Evolutionary conservation across 1,140 invertebrate genomes (phyloP).

Genomic region (Pygmarrhopalites habei): DNA sequence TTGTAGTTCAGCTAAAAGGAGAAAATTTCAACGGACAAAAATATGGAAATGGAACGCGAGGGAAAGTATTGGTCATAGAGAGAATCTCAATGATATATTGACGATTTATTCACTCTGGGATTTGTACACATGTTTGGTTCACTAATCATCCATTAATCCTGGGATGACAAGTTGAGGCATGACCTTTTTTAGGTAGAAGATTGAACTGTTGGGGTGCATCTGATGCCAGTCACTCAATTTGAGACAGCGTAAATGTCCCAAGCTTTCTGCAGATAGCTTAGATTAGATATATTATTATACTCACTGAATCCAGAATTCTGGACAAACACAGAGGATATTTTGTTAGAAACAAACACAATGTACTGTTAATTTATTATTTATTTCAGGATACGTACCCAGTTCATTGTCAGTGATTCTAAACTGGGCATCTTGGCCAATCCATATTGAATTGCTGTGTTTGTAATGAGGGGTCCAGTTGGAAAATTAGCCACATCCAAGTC

Average conservation of each 20-base stretch:
- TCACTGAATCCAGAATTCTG: no score
- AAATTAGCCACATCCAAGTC: conserved; percentile 2
- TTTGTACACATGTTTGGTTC: no score
- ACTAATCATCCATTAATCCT: background rate
- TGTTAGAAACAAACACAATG: no score
- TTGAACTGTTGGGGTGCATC: background rate
- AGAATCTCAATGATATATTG: no score
- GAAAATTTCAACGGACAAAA: no score
- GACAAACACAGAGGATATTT: no score
- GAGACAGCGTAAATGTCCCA: background rate
- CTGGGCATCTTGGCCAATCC: background rate
- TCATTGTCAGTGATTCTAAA: background rate
- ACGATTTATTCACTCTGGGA: no score
- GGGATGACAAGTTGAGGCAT: conserved; percentile 3
- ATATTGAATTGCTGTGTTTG: conserved; percentile 1
- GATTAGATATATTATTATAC: no score
- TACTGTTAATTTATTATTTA: no score
- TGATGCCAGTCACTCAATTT: conserved; percentile 7
- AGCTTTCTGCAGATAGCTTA: background rate
- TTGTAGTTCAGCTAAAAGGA: no score
- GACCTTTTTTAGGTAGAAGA: background rate
- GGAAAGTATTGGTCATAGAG: no score
- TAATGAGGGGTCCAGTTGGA: conserved; percentile 1
- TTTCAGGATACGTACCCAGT: background rate
- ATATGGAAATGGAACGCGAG: no score